Base-by-base conservation (phyloP, 1,140 invertebrate genomes). In the Drosophila subpulchrella region DNA sequence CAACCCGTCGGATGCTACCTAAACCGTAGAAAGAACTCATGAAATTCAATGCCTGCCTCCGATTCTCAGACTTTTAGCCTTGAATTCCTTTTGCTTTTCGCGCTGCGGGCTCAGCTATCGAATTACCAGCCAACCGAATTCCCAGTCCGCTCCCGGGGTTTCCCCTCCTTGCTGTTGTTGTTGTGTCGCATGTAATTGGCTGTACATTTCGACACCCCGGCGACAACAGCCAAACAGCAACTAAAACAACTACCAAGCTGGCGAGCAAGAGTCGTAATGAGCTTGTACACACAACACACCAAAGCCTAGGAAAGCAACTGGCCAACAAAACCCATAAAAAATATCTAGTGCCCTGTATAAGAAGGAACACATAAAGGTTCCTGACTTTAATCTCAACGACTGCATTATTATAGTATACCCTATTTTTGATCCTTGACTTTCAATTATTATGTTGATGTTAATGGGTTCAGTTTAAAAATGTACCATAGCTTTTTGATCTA, bases 191-290 rank as follows among this genome's bases (percentile, higher is more conserved):
- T 88, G 83, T 88, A 88, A 89, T 89, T 88, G 84, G 83, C 84
- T 88, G 80, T 89, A 88, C 83, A 88, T 89, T 77, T 88, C 83
- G 83, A 86, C 83, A 88, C 83, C 83, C 84, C 76, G 80, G 80
- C 84, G 84, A 89, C 85, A 90, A 84, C 72, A 84, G 65, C 74
- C 48, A 41, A 60, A 68, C 70, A 61, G 63, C 51, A 65, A 57
- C 51, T 54, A 61, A 42, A 61, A 58, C 57, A 74, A 74, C 75
- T 74, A 54, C 56, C 66, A 15, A 63, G 50, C 39, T 48, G 50
- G 48, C 41, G 57, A 67, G 84, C 79, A 70, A 77, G 63, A 42
- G 63, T 68, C 63, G 80, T 88, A 88, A 88, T 88, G 83, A 88
- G 83, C 83, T 83, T 80, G 85, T 86, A 80, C 81, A 82, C 66